These are phyloP conservation scores for Amphimallon solstitiale DNA, from an alignment of 2,888 invertebrate species.

Conservation along the genomic window DNA sequence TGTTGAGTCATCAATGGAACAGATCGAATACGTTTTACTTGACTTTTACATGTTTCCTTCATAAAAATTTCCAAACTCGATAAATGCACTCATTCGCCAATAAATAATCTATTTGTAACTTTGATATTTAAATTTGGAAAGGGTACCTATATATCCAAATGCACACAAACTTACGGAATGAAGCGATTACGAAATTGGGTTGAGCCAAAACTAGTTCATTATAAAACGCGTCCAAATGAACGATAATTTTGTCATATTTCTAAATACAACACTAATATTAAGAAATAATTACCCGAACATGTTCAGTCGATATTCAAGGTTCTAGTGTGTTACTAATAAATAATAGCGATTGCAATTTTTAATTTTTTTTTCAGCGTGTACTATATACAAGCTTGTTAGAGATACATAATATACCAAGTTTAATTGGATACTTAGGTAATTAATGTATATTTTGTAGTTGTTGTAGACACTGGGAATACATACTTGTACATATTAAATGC, in stretches of 20 bases:
- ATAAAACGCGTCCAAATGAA: background rate
- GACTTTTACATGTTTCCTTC: too few relatives aligned
- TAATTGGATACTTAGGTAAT: too few relatives aligned
- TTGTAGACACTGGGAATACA: too few relatives aligned
- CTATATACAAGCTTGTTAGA: background rate
- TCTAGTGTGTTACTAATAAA: background rate
- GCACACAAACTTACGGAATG: background rate
- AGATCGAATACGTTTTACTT: too few relatives aligned
- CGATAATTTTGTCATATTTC: background rate
- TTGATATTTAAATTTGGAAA: background rate
- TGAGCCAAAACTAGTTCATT: slow-evolving; percentile 4
- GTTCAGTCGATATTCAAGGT: slow-evolving; percentile 1
- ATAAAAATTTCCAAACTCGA: too few relatives aligned
- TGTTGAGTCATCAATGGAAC: too few relatives aligned
- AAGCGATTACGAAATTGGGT: background rate
- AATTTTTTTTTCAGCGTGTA: background rate
- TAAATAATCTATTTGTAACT: too few relatives aligned
- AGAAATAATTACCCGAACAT: background rate
- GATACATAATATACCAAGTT: too few relatives aligned
- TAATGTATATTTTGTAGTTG: too few relatives aligned
- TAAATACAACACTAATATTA: background rate
- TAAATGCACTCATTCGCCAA: too few relatives aligned
- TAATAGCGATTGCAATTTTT: background rate
- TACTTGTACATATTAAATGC: too few relatives aligned
- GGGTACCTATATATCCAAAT: background rate